phyloP scores from a whole-genome alignment of 2,113 vertebrate species.

The Parotia lawesii region DNA sequence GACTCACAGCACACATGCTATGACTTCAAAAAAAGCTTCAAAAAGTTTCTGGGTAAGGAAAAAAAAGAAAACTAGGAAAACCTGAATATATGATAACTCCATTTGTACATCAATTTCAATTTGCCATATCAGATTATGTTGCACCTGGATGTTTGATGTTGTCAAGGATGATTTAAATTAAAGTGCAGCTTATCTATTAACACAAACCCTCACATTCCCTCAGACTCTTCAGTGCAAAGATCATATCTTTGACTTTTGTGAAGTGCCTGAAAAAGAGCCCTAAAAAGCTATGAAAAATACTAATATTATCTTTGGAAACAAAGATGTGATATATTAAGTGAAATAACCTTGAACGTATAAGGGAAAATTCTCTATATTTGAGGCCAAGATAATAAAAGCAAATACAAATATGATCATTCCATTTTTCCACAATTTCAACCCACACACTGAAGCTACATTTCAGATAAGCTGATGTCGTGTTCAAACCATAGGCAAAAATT shows the following conservation, averaged over 20 bases:
- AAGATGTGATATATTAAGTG: background rate
- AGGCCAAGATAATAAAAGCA: background rate
- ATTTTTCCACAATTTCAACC: background rate
- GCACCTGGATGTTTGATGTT: constrained; percentile 39
- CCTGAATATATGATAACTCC: background rate
- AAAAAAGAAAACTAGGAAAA: background rate
- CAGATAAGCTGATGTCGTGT: background rate
- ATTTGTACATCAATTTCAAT: background rate
- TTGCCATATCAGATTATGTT: constrained; percentile 11
- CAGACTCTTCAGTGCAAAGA: background rate
- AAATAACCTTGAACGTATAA: background rate
- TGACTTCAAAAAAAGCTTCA: background rate
- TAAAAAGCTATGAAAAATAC: background rate
- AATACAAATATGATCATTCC: background rate
- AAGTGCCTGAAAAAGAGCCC: background rate
- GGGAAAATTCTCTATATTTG: background rate
- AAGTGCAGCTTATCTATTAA: background rate
- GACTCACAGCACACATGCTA: background rate
- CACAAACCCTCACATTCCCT: background rate
- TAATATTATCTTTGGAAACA: background rate
- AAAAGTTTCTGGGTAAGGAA: background rate
- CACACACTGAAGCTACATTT: background rate
- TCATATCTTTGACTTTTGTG: background rate
- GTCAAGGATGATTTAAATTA: constrained; percentile 11
- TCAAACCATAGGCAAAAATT: background rate